A percentile compares a stretch with the other conserved stretches of the same genome.
These are phyloP conservation scores for Diprion similis DNA, from an alignment of 1,140 invertebrate species.

Conservation along the genomic window DNA sequence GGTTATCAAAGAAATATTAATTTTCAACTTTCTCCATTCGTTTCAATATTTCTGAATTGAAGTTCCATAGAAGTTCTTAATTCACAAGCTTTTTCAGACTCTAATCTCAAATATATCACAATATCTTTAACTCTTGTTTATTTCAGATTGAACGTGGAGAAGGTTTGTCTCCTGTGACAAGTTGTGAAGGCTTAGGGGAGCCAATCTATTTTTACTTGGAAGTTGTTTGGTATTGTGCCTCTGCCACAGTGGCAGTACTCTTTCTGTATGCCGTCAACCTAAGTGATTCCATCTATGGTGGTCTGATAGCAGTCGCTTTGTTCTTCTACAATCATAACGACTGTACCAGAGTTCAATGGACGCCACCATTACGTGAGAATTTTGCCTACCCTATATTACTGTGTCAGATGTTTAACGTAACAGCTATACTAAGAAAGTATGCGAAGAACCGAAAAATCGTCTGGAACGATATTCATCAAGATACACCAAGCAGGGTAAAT, in stretches of 20 bases:
- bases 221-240: slow-evolving; percentile 71
- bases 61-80: too few relatives aligned
- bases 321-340: slow-evolving; percentile 86
- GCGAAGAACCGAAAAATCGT: background rate
- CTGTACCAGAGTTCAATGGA: slow-evolving; percentile 83
- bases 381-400: slow-evolving; percentile 77
- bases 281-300: slow-evolving; percentile 74
- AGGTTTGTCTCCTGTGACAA: slow-evolving; percentile 69
- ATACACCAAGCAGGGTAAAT: slow-evolving; percentile 7
- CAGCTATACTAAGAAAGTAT: slow-evolving; percentile 41
- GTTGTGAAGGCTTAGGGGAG: slow-evolving; percentile 80
- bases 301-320: slow-evolving; percentile 69
- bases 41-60: background rate
- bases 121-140: slow-evolving; percentile 12
- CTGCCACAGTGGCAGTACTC: slow-evolving; percentile 67
- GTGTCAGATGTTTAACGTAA: slow-evolving; percentile 62
- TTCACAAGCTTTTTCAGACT: background rate
- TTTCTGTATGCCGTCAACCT: slow-evolving; percentile 70
- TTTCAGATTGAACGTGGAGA: slow-evolving; percentile 69
- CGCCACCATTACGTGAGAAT: slow-evolving; percentile 83
- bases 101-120: slow-evolving; percentile 33
- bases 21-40: too few relatives aligned
- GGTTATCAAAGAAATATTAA: too few relatives aligned
- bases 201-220: slow-evolving; percentile 80
- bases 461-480: background rate